Evolutionary conservation across 2,113 vertebrate species (phyloP), one percentile per base, ranked within the genome.

Genomic region (Urocynchramus pylzowi): DNA sequence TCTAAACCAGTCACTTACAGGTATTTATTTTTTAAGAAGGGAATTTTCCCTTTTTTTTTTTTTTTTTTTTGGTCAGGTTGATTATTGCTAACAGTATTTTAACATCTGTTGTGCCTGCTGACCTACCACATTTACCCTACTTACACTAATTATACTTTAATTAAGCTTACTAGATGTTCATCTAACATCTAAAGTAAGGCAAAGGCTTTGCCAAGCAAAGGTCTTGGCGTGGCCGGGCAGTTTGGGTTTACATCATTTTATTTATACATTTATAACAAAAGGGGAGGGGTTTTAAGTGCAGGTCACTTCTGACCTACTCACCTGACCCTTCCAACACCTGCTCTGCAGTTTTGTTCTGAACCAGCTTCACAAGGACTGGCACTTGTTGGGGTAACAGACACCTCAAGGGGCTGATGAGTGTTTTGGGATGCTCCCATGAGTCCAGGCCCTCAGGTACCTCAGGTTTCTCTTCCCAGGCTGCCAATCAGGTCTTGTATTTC

Each of bases 131-230:
- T 63, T 93, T 93, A 80, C 42, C 86, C 91, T 84, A 90, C 89
- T 95, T 93, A 92, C 24, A 81, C 30, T 93, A 90, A 96, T 95
- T 97, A 81, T 89, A 84, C 76, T 75, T 92, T 95, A 88, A 94
- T 97, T 95, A 95, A 95, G 71, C 64, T 81, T 84, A 44, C 63
- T 77, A 70, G 64, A 52, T 63, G 27, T 44, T 95, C 76, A 60
- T 75, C 71, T 90, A 30, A 70, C 47, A 78, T 52, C 75, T 39
- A 41, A 95, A 89, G 79, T 81, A 70, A 94, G 85, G 70, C 76
- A 95, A 89, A 94, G 87, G 77, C 69, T 78, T 84, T 74, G 77
- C 60, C 31, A 64, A 85, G n/a, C 2, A 7, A 56, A 83, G 47
- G 71, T 37, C 79, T 88, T 57, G 54, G 68, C 7, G 8, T 74